Evolutionary conservation across 1,140 invertebrate species (phyloP).

Genomic region (Tigriopus japonicus): DNA sequence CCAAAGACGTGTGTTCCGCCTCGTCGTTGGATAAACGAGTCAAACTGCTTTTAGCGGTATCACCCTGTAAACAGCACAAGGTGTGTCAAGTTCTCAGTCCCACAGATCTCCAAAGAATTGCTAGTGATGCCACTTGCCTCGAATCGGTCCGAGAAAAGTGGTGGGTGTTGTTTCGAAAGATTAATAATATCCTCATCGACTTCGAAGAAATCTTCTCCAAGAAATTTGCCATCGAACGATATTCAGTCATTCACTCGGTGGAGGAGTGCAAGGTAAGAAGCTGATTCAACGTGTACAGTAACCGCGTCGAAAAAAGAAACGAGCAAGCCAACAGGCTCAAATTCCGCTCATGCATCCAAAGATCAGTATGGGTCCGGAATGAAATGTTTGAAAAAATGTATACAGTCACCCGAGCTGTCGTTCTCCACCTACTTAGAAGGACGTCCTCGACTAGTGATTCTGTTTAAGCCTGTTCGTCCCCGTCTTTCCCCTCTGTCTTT

Average conservation of each 20-base stretch:
- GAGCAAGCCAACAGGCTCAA: too few species aligned
- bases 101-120: neutral
- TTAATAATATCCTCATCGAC: neutral
- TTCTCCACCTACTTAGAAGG: too few species aligned
- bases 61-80: neutral
- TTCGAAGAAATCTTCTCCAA: neutral
- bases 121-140: neutral
- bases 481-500: too few species aligned
- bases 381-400: too few species aligned
- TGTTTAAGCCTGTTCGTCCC: too few species aligned
- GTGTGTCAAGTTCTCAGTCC: neutral
- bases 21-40: neutral
- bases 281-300: too few species aligned
- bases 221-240: neutral
- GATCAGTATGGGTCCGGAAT: too few species aligned
- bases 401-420: too few species aligned
- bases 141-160: neutral
- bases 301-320: too few species aligned
- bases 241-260: neutral
- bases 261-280: neutral
- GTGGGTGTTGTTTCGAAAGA: neutral
- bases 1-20: neutral
- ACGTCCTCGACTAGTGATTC: too few species aligned
- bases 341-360: too few species aligned
- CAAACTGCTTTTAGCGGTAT: neutral